Base-by-base conservation (phyloP, 2,113 vertebrate genomes). In the Rhombomys opimus region DNA sequence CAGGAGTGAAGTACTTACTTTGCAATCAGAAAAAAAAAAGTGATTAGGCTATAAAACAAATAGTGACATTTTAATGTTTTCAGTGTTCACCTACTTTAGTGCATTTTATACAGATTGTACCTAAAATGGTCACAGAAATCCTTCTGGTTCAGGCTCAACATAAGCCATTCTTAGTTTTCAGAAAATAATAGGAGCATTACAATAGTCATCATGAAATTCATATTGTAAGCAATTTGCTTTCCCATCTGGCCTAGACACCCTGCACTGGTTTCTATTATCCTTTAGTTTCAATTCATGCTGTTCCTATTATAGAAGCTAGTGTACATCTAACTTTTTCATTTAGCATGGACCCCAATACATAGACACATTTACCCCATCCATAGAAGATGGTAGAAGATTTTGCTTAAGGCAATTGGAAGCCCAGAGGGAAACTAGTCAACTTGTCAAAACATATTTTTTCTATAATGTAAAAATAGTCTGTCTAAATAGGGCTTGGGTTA, bases 151-250 rank as follows among this genome's bases (percentile, higher is more conserved):
- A 94, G 89, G 73, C 89, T 94, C 70, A 91, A 94, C 38, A 94
- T 81, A 89, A 96, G 87, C 70, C 75, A 81, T 91, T 52, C 87
- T 80, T n/a, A 86, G 89, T 84, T 97, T 97, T 95, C 91, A 94
- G 91, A 93, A 97, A 98, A 97, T 96, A 97, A 97, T 91, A 95
- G 93, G 57, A 94, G 13, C 78, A 97, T 91, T 96, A 95, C 54
- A 95, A 96, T 93, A 97, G 92, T 93, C 93, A 96, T 96, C 91
- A 96, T 89, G 75, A 65, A 95, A 97, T 97, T 97, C 95, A 96
- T 94, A 97, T 96, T 95, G 41, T 14, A 95, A 80, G 54, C 94
- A 97, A 96, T 98, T 97, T 98, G 82, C 94, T 97, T 97, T 97
- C 65, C 97, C 94, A 93, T 97, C 85, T 95, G 97, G 82, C 91